Evolutionary conservation across 2,797 vertebrate genomes (phyloP), one percentile per base, ranked within the genome.

Genomic region (Pitangus sulphuratus): DNA sequence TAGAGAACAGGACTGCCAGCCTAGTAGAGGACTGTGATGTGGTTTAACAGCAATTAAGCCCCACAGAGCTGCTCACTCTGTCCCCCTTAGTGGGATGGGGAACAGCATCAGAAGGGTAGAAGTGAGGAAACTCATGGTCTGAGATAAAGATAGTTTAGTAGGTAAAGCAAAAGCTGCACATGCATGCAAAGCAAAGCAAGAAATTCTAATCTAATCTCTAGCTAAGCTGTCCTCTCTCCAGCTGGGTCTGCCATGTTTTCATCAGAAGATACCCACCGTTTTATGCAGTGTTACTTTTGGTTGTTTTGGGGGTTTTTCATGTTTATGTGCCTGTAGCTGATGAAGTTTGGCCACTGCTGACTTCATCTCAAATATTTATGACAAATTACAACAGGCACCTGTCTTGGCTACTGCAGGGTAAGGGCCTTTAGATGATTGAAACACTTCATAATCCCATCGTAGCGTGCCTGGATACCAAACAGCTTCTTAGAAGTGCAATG

Each of bases 301-400:
- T 66, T 48, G 13, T 8, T 58, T 90, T 5, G 33, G 12, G 1
- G 6, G 85, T 81, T 40, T 37, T 90, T 48, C 24, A 42, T 3
- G 7, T 66, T 60, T 45, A 22, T 30, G 17, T 71, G 37, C 56
- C 76, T 75, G 40, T 72, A 84, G 84, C 76, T 96, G 91, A 87
- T 76, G 65, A 79, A 54, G 13, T 65, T 65, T 33, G 31, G 20
- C 58, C 75, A 69, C 50, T 72, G 28, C 65, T 87, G 58, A 50
- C 26, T 11, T n/a, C 14, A 51, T 15, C 30, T 80, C 40, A 87
- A 50, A 4, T 31, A 60, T 50, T 20, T 78, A 20, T 12, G 20
- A 26, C 50, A 81, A 69, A 92, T 53, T 68, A 71, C 24, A 79
- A 13, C 14, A 33, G 7, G 25, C 5, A 47, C 5, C 28, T 51